A percentile compares a stretch with the other conserved stretches of the same genome.
phyloP scores from a whole-genome alignment of 2,113 vertebrate species.

The Oriolus oriolus region DNA sequence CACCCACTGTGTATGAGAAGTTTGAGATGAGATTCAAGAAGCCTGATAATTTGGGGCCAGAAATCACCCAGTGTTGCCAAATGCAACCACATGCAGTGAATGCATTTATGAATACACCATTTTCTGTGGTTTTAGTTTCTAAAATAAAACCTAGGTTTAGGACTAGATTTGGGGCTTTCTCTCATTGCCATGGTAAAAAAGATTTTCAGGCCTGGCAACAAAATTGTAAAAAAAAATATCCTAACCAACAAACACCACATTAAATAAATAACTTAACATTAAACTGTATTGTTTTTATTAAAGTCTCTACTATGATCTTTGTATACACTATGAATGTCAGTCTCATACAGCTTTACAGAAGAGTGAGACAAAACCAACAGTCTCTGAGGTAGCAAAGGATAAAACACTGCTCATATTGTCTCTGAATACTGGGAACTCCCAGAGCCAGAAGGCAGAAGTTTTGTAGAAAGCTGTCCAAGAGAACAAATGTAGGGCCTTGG shows the following conservation, averaged over 20 bases:
- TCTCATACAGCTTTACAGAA: not conserved
- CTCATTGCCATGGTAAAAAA: not conserved
- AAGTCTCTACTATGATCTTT: not conserved
- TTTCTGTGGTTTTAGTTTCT: not conserved
- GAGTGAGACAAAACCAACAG: not conserved
- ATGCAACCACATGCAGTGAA: not conserved
- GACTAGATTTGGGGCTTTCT: not conserved
- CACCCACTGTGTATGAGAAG: not conserved
- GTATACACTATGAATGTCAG: not conserved
- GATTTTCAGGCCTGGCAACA: not conserved
- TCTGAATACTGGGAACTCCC: not conserved
- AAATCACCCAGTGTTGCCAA: not conserved
- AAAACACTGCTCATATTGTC: not conserved
- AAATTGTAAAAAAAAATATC: not conserved
- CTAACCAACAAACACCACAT: rapidly evolving
- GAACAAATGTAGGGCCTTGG: not conserved
- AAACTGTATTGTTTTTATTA: not conserved
- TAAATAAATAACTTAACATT: not conserved
- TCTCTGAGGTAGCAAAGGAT: not conserved
- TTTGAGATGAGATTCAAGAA: not conserved
- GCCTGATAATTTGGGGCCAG: not conserved
- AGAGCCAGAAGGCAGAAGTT: not conserved
- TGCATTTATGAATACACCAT: not conserved
- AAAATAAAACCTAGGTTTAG: not conserved
- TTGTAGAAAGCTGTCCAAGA: not conserved